These are phyloP conservation scores for Limnodromus scolopaceus DNA, from an alignment of 2,797 vertebrate genomes.

Conservation along the genomic window DNA sequence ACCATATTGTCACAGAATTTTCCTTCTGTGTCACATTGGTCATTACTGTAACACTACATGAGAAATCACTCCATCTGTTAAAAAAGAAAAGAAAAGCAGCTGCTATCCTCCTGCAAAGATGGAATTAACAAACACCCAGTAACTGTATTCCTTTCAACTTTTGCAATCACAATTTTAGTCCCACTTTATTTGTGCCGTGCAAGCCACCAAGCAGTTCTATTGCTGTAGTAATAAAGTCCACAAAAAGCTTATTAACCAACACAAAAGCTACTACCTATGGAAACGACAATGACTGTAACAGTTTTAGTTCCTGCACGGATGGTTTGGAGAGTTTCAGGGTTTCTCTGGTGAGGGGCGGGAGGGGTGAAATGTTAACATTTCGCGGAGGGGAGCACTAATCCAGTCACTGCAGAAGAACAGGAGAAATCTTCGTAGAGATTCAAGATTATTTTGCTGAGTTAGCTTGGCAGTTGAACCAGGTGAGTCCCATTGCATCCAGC, in stretches of 20 bases:
- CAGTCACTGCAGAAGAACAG: not conserved
- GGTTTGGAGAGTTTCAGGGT: not conserved
- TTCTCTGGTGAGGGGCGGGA: not conserved
- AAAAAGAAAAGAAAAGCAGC: slow-evolving; percentile 78
- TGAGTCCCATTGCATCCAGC: not conserved
- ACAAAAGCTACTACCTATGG: not conserved
- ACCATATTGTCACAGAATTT: slow-evolving; percentile 77
- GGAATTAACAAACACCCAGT: slow-evolving; percentile 76
- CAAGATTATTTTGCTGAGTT: slow-evolving; percentile 1
- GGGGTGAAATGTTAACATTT: not conserved
- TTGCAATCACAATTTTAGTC: slow-evolving; percentile 71
- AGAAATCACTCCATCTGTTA: slow-evolving; percentile 84
- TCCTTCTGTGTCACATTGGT: slow-evolving; percentile 79
- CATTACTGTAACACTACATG: slow-evolving; percentile 78
- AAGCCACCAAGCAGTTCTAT: slow-evolving; percentile 60
- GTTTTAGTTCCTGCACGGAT: not conserved
- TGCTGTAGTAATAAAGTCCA: slow-evolving; percentile 39
- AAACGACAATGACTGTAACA: not conserved
- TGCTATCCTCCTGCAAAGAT: slow-evolving; percentile 76
- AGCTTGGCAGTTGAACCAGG: not conserved
- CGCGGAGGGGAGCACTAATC: not conserved
- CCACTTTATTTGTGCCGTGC: slow-evolving; percentile 62
- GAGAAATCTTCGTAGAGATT: not conserved
- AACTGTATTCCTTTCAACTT: slow-evolving; percentile 76
- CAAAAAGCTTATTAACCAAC: not conserved